A percentile compares a stretch with the other conserved stretches of the same genome.
Evolutionary conservation across 2,113 vertebrate genomes (phyloP).

Genomic region (Platichthys stellatus): DNA sequence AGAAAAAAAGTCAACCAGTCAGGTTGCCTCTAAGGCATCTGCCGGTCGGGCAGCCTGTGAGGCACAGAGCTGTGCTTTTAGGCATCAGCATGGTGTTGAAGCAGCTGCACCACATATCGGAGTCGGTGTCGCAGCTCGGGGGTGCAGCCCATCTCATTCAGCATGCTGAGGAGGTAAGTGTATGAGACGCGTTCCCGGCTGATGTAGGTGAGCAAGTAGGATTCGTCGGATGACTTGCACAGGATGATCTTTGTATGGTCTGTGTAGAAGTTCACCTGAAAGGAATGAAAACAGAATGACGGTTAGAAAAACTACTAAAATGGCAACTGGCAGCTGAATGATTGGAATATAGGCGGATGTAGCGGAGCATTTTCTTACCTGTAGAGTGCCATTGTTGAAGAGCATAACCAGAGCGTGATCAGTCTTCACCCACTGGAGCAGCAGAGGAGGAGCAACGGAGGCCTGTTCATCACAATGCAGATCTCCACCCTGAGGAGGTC

Average conservation of each 20-base stretch:
- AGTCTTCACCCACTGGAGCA: constrained; percentile 98
- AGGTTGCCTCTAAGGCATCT: constrained; percentile 46
- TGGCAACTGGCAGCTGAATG: background rate
- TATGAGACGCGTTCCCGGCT: constrained; percentile 90
- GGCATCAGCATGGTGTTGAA: constrained; percentile 87
- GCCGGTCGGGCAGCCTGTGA: constrained; percentile 43
- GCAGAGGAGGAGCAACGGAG: constrained; percentile 83
- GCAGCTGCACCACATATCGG: constrained; percentile 89
- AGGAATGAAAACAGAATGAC: constrained; percentile 3
- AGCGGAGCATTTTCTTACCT: constrained; percentile 79
- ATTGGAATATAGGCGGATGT: background rate
- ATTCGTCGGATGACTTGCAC: constrained; percentile 89
- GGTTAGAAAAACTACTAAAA: background rate
- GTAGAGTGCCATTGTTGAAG: constrained; percentile 94
- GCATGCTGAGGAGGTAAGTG: constrained; percentile 90
- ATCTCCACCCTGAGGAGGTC: constrained; percentile 88
- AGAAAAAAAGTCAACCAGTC: constrained; percentile 35
- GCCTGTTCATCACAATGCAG: constrained; percentile 84
- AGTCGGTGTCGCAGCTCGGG: constrained; percentile 89
- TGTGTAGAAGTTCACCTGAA: constrained; percentile 95
- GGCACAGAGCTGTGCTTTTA: constrained; percentile 59
- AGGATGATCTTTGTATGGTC: constrained; percentile 98
- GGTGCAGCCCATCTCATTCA: constrained; percentile 90
- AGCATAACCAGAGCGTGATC: constrained; percentile 97
- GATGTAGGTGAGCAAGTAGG: constrained; percentile 95